phyloP scores from a whole-genome alignment of 2,113 vertebrate species.

The Myotis davidii region DNA sequence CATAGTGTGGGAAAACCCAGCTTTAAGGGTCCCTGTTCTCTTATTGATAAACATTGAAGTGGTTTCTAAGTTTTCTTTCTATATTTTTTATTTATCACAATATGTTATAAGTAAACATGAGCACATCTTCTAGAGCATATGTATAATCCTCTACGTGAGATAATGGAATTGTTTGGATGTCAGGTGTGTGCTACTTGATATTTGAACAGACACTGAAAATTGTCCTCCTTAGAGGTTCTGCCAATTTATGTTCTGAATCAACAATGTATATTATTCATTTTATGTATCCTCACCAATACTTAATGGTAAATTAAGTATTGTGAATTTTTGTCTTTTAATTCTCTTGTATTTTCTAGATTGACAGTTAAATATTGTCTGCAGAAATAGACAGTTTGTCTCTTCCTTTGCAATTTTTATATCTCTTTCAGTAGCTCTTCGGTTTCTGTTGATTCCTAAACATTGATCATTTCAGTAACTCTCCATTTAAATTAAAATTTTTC shows the following conservation, averaged over 20 bases:
- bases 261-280: not conserved
- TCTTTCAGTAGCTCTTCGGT: not conserved
- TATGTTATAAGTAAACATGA: not conserved
- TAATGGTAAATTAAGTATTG: not conserved
- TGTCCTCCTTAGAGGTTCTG: not conserved
- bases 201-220: not conserved
- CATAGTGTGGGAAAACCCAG: not conserved
- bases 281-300: not conserved
- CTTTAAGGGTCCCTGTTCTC: not conserved
- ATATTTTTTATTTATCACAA: not conserved
- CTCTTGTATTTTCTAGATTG: not conserved
- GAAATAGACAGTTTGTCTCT: not conserved
- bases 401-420: not conserved
- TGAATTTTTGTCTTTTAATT: constrained; percentile 37
- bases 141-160: not conserved
- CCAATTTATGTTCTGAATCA: not conserved
- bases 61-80: not conserved
- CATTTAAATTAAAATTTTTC: not conserved
- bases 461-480: not conserved
- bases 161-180: not conserved
- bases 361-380: not conserved
- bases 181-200: not conserved
- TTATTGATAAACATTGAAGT: not conserved
- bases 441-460: not conserved
- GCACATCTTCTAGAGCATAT: not conserved